phyloP scores from a whole-genome alignment of 2,797 vertebrate species.

The Coilia nasus region DNA sequence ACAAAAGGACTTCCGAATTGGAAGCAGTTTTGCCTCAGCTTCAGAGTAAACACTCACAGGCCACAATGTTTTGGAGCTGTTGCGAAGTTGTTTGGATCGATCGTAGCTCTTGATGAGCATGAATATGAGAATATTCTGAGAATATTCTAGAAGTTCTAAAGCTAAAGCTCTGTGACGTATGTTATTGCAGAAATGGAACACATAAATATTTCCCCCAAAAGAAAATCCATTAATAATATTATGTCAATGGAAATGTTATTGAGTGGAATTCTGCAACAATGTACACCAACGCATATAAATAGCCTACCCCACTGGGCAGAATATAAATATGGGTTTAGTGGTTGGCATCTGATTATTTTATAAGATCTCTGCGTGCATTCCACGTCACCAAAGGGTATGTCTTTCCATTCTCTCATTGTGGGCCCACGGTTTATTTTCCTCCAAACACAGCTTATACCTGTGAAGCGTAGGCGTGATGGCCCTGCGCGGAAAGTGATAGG shows the following conservation, averaged over 20 bases:
- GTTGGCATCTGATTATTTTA: conserved; percentile 30
- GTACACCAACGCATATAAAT: conserved; percentile 22
- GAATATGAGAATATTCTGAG: background rate
- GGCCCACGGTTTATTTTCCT: conserved; percentile 46
- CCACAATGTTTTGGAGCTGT: background rate
- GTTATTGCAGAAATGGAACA: conserved; percentile 8
- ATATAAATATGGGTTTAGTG: conserved; percentile 28
- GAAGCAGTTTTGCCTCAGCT: background rate
- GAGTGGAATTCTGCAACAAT: background rate
- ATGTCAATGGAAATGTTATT: background rate
- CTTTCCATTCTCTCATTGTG: conserved; percentile 35
- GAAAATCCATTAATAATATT: conserved; percentile 14
- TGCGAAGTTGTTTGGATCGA: background rate
- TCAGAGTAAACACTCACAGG: background rate
- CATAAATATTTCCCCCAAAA: background rate
- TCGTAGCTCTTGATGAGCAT: background rate
- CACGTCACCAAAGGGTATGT: conserved; percentile 17
- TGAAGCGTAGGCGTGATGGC: conserved; percentile 46
- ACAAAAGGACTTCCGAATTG: conserved; percentile 18
- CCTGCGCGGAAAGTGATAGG: conserved; percentile 47
- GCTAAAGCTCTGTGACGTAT: background rate
- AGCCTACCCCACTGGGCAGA: conserved; percentile 3
- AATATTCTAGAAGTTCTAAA: background rate
- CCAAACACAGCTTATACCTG: conserved; percentile 25
- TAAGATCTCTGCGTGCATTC: conserved; percentile 14